These are phyloP conservation scores for Manacus vitellinus DNA, from an alignment of 2,113 vertebrate species.

Conservation along the genomic window DNA sequence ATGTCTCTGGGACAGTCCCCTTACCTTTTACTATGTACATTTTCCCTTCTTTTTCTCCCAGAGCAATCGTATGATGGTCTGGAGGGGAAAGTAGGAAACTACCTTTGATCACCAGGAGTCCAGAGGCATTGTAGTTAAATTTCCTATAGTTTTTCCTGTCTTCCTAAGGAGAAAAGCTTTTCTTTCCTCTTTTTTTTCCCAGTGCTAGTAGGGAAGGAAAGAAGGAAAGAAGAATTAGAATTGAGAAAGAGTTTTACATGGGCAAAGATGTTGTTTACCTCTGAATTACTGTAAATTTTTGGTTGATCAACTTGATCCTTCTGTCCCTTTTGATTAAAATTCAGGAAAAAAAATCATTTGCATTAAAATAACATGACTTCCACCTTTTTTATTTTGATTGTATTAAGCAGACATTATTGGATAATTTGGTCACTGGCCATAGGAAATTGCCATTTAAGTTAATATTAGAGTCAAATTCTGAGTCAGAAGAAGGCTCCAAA, in stretches of 20 bases:
- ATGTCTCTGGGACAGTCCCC: background rate
- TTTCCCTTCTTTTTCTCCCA: fast-evolving
- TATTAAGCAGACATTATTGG: background rate
- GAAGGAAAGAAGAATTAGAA: background rate
- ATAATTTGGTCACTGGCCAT: conserved; percentile 1
- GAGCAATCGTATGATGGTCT: background rate
- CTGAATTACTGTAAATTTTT: background rate
- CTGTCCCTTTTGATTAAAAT: background rate
- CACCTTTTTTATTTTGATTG: conserved; percentile 32
- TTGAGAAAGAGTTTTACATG: background rate
- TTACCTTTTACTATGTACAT: background rate
- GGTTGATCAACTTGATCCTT: background rate
- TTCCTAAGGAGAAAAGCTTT: background rate
- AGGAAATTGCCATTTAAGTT: conserved; percentile 52
- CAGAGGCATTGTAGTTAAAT: background rate
- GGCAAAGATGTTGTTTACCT: background rate
- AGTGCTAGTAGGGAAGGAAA: background rate
- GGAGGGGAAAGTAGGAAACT: background rate
- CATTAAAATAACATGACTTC: conserved; percentile 30
- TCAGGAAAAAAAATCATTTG: background rate
- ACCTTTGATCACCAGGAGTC: background rate
- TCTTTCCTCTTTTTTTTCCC: background rate
- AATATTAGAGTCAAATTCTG: background rate
- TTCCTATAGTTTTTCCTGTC: background rate
- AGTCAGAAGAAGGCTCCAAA: background rate